A percentile compares a stretch with the other conserved stretches of the same genome.
These are phyloP conservation scores for Gobio occitaniae DNA, from an alignment of 2,797 vertebrate species.

Conservation along the genomic window DNA sequence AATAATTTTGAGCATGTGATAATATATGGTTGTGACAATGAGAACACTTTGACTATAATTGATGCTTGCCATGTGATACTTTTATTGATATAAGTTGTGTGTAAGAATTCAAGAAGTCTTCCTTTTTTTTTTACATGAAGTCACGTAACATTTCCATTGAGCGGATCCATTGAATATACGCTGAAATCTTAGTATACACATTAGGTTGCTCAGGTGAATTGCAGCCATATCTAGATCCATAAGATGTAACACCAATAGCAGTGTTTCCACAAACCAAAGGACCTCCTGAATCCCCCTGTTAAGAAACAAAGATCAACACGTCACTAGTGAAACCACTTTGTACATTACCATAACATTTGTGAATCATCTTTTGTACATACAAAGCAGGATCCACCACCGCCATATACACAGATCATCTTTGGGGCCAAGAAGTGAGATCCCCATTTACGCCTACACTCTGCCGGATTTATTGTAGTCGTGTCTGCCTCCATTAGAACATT, in stretches of 20 bases:
- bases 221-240: rapidly evolving
- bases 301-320: not conserved
- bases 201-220: not conserved
- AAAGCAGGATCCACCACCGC: not conserved
- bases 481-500: constrained; percentile 39
- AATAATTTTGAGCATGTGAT: not conserved
- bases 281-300: constrained; percentile 20
- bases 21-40: not conserved
- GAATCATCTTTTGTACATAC: not conserved
- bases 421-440: rapidly evolving
- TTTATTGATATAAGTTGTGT: not conserved
- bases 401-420: constrained; percentile 28
- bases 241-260: not conserved
- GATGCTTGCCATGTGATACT: not conserved
- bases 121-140: not conserved
- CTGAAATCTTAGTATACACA: constrained; percentile 17
- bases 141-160: not conserved
- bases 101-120: not conserved
- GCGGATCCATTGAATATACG: constrained; percentile 1
- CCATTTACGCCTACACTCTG: not conserved
- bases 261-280: constrained; percentile 9
- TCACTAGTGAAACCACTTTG: not conserved
- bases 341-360: not conserved
- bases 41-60: not conserved
- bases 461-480: not conserved